Conservation (phyloP, 2,797 vertebrate species). For the Hozukius guyotensis region DNA sequence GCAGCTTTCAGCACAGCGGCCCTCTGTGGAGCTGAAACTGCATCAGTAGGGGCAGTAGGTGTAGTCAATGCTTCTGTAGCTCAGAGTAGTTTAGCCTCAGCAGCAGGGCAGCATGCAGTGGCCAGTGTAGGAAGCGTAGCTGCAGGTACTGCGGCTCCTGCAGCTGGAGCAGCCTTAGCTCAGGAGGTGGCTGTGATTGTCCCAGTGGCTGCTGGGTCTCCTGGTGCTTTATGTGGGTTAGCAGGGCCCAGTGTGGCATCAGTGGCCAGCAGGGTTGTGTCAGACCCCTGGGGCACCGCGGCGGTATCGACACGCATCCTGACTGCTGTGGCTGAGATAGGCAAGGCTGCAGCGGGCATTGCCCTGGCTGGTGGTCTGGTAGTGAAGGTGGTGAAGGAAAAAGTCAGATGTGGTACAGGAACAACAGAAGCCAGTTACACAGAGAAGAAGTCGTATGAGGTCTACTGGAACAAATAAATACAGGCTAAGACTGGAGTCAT, state of each 20-base stretch:
- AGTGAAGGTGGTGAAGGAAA: slow-evolving; percentile 82
- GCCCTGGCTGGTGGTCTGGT: slow-evolving; percentile 74
- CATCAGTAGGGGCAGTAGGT: slow-evolving; percentile 32
- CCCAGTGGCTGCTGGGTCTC: slow-evolving; percentile 23
- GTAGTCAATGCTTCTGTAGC: slow-evolving; percentile 19
- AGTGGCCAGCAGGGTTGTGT: not conserved
- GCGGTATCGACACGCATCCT: slow-evolving; percentile 49
- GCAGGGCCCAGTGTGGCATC: slow-evolving; percentile 23
- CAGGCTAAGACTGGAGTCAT: not conserved
- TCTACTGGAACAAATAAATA: slow-evolving; percentile 81
- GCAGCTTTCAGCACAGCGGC: slow-evolving; percentile 48
- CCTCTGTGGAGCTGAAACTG: slow-evolving; percentile 53
- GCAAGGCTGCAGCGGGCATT: slow-evolving; percentile 71
- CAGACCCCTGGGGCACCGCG: slow-evolving; percentile 31
- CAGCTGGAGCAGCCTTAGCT: slow-evolving; percentile 32
- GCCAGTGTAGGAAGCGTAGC: slow-evolving; percentile 20
- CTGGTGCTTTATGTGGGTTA: slow-evolving; percentile 7
- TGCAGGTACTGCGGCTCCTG: slow-evolving; percentile 21
- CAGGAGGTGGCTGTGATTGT: slow-evolving; percentile 23
- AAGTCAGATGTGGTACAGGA: slow-evolving; percentile 53
- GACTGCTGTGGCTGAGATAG: slow-evolving; percentile 71
- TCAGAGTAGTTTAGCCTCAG: slow-evolving; percentile 32
- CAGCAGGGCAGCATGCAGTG: slow-evolving; percentile 43
- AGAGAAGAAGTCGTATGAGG: slow-evolving; percentile 78
- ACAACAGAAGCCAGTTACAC: slow-evolving; percentile 51